These are phyloP conservation scores for Aplysia californica DNA, from an alignment of 1,140 invertebrate genomes.

Conservation along the genomic window DNA sequence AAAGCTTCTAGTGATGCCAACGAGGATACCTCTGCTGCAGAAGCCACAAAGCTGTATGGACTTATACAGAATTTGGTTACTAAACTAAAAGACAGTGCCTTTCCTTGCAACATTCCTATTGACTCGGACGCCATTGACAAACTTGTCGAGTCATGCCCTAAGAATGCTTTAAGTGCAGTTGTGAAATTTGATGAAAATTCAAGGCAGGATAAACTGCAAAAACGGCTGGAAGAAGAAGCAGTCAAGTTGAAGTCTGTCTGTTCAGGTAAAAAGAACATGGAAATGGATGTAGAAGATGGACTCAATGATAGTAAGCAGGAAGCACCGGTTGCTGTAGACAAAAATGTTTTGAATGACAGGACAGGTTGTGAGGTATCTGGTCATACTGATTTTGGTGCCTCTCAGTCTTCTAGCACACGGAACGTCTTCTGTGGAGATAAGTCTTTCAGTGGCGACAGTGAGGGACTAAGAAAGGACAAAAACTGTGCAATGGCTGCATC, in stretches of 20 bases:
- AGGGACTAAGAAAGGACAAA: background rate
- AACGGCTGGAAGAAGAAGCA: slow-evolving; percentile 12
- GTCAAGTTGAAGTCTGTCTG: background rate
- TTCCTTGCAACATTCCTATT: too few species aligned
- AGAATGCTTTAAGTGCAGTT: background rate
- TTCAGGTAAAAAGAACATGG: background rate
- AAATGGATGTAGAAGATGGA: background rate
- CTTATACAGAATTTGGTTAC: background rate
- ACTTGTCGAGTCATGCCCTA: slow-evolving; percentile 4
- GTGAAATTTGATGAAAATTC: background rate
- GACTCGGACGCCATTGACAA: background rate
- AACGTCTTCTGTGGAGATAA: too few species aligned
- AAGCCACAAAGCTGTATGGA: background rate
- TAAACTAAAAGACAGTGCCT: too few species aligned
- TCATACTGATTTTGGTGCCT: too few species aligned
- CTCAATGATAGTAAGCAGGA: background rate
- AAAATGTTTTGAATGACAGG: background rate
- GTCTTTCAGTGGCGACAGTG: background rate
- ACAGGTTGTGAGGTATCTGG: background rate
- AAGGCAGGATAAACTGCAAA: background rate
- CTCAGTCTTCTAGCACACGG: too few species aligned
- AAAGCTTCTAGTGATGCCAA: background rate
- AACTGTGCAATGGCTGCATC: background rate
- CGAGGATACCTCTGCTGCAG: background rate
- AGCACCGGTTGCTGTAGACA: too few species aligned